Evolutionary conservation across 2,888 invertebrate species (phyloP).

Genomic region (Oscheius sp.): DNA sequence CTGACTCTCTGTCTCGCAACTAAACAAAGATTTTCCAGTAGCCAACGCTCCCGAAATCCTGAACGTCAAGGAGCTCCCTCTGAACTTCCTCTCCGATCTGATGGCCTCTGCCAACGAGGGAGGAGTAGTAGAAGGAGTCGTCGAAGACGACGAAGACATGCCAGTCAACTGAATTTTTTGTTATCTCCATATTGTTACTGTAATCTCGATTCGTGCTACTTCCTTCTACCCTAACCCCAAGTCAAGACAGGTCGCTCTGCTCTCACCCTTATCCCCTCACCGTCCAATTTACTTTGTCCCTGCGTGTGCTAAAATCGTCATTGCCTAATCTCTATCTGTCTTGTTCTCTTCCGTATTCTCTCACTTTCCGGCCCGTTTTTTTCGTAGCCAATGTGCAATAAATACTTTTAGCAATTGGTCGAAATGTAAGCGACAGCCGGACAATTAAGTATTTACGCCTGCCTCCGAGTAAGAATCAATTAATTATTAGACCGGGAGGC

Average conservation of each 20-base stretch:
- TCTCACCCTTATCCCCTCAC: no score
- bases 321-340: not conserved
- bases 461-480: slow-evolving; percentile 25
- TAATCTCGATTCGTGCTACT: not conserved
- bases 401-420: slow-evolving; percentile 2
- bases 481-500: slow-evolving; percentile 28
- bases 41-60: slow-evolving; percentile 50
- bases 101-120: slow-evolving; percentile 25
- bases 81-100: slow-evolving; percentile 52
- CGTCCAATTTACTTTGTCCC: not conserved
- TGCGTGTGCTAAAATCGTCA: slow-evolving; percentile 11
- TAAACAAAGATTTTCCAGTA: not conserved
- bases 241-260: slow-evolving; percentile 16
- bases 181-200: not conserved
- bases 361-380: slow-evolving; percentile 14
- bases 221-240: slow-evolving; percentile 9
- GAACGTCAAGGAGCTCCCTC: slow-evolving; percentile 57
- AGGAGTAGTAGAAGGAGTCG: slow-evolving; percentile 19
- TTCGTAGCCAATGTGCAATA: slow-evolving; percentile 25
- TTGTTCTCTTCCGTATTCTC: slow-evolving; percentile 11
- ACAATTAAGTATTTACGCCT: slow-evolving; percentile 35
- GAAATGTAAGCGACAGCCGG: slow-evolving; percentile 5
- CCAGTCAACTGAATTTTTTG: not conserved
- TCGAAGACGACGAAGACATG: slow-evolving; percentile 22
- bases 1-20: no score